Base-by-base conservation (phyloP, 2,888 invertebrate genomes). In the Nomada fabriciana region DNA sequence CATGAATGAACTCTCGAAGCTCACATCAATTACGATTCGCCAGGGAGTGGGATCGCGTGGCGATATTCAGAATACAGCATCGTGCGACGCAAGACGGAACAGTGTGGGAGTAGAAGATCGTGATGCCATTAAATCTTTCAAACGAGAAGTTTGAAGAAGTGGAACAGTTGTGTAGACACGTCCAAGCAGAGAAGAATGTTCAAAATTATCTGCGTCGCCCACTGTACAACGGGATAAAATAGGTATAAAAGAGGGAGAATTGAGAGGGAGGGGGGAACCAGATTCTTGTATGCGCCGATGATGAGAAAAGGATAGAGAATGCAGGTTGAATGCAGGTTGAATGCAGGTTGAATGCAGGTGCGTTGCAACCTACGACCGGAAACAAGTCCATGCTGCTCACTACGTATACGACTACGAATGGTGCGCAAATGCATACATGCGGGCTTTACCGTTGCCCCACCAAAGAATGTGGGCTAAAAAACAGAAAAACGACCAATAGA, bases 341-440 rank as follows among this genome's bases (percentile, higher is more conserved):
- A 89, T 90, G 89, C 89, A 89, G 91, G 91, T 92, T 76, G 80
- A 71, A 47, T 55, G 76, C 92, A 92, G 92, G 92, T 93, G 93
- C 91, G 36, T 36, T 86, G 86, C 90, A 90, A 90, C 90, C 91
- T 89, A 91, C 91, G 92, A 92, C 92, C 93, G 93, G 93, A 93
- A 93, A 25, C 25, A 25, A 91, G 91, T 89, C 88, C 87, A 86
- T 68, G 65, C 73, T 80, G 59, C 65, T 68, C 69, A 25, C 55
- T 42, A 60, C 7, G 36, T 7, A 36, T 43, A 50, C 36, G 47
- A 73, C 29, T 61, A 63, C 25, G 60, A 60, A 59, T 52, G 18
- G 59, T 52, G 71, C 60, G 71, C 76, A 18, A 53, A 42, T 52
- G 59, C 69, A 36, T 36, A 61, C 69, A 36, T 36, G 36, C 36